Base-by-base conservation (phyloP, 2,113 vertebrate genomes). In the Mungos mungo region DNA sequence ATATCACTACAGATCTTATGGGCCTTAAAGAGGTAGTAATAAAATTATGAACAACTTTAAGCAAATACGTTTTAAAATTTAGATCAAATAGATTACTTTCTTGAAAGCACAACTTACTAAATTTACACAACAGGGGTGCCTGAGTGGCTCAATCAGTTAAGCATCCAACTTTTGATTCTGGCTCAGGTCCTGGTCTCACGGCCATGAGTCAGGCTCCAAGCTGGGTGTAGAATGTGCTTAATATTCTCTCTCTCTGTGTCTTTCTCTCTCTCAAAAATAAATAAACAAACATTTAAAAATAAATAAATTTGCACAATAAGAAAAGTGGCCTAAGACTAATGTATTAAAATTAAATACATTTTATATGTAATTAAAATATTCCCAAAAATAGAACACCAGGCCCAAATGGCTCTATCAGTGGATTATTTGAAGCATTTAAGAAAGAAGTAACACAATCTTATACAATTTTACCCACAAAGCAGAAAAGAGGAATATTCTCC, bases 351-450 rank as follows among this genome's bases (percentile, higher is more conserved):
- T 74, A 89, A 89, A 77, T 33, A 89, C 3, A 77, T 50, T 82
- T 83, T 47, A 69, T 83, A 31, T 84, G 31, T 76, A 77, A 89
- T 88, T 93, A 76, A 88, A 88, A 83, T 69, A 0, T 76, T 96
- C 69, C 45, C 69, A 1, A 33, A 84, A 60, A 77, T 35, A 89
- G 79, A 89, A 83, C 47, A 29, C 25, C 14, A 77, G 27, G 25
- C 33, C 13, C 31, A 93, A 38, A 60, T 35, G 13, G 15, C 14
- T 84, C 68, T 41, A 50, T 68, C 25, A 69, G 33, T 77, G 7
- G 69, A 57, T 68, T 88, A 83, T 27, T 93, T 77, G 63, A 89
- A 93, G 83, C 21, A 69, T 74, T 92, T 89, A 79, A 41, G 60
- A 76, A 82, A 82, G 50, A 87, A 81, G 14, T 52, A 88, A 41